Conservation (phyloP, 2,113 vertebrate species). For the Thunnus thynnus region DNA sequence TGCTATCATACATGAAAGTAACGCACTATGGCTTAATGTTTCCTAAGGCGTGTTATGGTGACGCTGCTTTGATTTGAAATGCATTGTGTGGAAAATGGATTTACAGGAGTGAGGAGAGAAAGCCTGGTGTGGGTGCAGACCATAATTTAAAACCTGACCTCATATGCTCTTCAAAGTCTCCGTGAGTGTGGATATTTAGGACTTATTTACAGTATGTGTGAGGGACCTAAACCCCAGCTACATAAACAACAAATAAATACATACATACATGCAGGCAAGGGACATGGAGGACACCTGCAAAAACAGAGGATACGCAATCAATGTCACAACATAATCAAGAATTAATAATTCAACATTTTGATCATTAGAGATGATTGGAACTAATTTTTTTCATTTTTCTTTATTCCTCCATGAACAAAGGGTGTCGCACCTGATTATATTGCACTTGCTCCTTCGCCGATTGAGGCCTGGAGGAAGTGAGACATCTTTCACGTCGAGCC, state of each 20-base stretch:
- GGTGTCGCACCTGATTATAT: slow-evolving; percentile 60
- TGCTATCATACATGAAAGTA: slow-evolving; percentile 88
- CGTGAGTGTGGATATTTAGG: slow-evolving; percentile 71
- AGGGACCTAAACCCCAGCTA: slow-evolving; percentile 28
- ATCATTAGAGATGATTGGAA: slow-evolving; percentile 50
- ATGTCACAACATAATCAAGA: slow-evolving; percentile 12
- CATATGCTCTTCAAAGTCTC: slow-evolving; percentile 85
- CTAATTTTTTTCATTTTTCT: slow-evolving; percentile 37
- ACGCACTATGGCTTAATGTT: slow-evolving; percentile 87
- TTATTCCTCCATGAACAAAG: slow-evolving; percentile 24
- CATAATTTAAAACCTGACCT: slow-evolving; percentile 87
- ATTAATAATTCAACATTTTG: slow-evolving; percentile 9
- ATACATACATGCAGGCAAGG: not conserved
- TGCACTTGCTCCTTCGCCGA: slow-evolving; percentile 35
- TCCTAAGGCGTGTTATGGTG: slow-evolving; percentile 86
- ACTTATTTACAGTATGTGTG: slow-evolving; percentile 56
- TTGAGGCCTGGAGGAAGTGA: slow-evolving; percentile 62
- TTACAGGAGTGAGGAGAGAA: slow-evolving; percentile 79
- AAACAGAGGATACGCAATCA: slow-evolving; percentile 33
- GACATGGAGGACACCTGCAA: slow-evolving; percentile 29
- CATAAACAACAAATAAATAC: slow-evolving; percentile 64
- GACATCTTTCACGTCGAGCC: slow-evolving; percentile 59
- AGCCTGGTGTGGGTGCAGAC: slow-evolving; percentile 74
- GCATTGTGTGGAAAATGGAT: slow-evolving; percentile 89
- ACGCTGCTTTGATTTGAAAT: slow-evolving; percentile 87